Conservation (phyloP, 2,888 invertebrate genomes). For the Leuctra nigra region DNA sequence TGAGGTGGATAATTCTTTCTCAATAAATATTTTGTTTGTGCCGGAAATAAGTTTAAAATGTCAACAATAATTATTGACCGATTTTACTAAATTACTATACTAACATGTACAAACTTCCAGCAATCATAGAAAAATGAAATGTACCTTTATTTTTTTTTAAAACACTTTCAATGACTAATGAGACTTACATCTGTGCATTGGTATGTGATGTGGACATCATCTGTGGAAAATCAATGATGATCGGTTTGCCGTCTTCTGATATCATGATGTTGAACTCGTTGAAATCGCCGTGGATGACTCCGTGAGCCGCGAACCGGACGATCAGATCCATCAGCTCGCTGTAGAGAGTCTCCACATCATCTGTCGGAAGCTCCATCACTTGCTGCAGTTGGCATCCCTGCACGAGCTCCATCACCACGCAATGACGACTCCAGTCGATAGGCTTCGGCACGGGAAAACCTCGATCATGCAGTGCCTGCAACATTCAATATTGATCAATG, state of each 20-base stretch:
- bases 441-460: constrained; percentile 94
- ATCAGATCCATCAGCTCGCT: constrained; percentile 93
- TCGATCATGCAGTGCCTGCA: constrained; percentile 80
- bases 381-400: constrained; percentile 72
- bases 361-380: constrained; percentile 53
- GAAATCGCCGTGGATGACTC: constrained; percentile 98
- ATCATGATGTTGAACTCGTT: constrained; percentile 99
- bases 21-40: no score
- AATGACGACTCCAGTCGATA: constrained; percentile 89
- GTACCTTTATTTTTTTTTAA: no score
- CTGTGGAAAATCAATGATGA: constrained; percentile 97
- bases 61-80: no score
- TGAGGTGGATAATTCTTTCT: no score
- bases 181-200: constrained; percentile 80
- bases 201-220: constrained; percentile 93
- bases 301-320: constrained; percentile 82
- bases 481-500: no score
- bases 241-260: constrained; percentile 66
- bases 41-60: no score
- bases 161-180: no score
- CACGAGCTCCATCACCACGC: constrained; percentile 93
- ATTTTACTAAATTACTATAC: no score
- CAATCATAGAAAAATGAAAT: no score
- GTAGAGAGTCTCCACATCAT: constrained; percentile 71
- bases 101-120: no score